phyloP scores from a whole-genome alignment of 2,797 vertebrate species.

The Clarias laeviceps region DNA sequence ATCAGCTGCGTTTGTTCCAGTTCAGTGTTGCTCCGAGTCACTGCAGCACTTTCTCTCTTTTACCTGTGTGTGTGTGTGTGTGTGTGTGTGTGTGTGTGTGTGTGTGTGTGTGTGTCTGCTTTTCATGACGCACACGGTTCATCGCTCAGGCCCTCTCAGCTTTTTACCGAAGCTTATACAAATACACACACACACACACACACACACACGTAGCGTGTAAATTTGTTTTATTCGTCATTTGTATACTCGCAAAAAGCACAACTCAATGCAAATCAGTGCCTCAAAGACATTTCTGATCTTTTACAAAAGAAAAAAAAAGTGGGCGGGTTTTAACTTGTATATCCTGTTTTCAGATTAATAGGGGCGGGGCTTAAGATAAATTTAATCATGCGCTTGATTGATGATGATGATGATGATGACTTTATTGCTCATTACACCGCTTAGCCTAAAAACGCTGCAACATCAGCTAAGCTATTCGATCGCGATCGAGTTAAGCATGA shows the following conservation, averaged over 20 bases:
- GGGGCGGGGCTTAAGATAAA: neutral
- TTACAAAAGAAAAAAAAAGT: neutral
- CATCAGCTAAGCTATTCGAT: neutral
- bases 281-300: conserved; percentile 10
- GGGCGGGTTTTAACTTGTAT: neutral
- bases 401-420: neutral
- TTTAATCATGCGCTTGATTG: neutral
- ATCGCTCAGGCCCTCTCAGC: neutral
- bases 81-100: neutral
- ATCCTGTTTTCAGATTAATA: neutral
- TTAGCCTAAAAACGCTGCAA: neutral
- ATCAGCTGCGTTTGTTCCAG: neutral
- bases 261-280: conserved; percentile 49
- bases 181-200: neutral
- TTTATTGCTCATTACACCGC: neutral
- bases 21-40: conserved; percentile 6
- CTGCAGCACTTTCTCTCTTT: neutral
- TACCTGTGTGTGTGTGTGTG: neutral
- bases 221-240: neutral
- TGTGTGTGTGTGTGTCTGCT: conserved; percentile 5
- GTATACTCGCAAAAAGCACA: conserved; percentile 12
- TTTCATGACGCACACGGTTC: neutral
- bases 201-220: neutral
- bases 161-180: neutral
- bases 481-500: neutral